Base-by-base conservation (phyloP, 2,113 vertebrate genomes). In the Sakesphorus luctuosus region DNA sequence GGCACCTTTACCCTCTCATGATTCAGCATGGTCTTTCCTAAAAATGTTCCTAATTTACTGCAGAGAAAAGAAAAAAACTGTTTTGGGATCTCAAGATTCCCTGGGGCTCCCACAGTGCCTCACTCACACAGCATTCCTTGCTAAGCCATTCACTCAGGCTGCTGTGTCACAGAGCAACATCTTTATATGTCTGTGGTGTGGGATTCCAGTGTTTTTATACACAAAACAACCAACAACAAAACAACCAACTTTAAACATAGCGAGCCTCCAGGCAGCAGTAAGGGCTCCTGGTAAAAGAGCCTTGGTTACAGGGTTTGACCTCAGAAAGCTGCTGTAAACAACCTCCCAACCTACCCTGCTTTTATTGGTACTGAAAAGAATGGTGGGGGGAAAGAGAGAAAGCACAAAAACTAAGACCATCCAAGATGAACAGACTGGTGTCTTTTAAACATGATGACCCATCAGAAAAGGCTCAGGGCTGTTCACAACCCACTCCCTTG, bases 371-470 rank as follows among this genome's bases (percentile, higher is more conserved):
- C 18, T 33, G 43, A 28, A 75, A 59, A n/a, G 11, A 31, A 10
- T 9, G 0, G 5, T 5, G 11, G 5, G 18, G 2, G 2, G 14
- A 2, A 1, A 7, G 0, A 3, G 7, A 10, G 44, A 3, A 18
- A 3, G 19, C 21, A 72, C 18, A 87, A 81, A 9, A 71, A 29
- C 25, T 49, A 76, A 89, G 49, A n/a, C 26, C 29, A 59, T 11
- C 40, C 61, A 65, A 85, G 15, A 85, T 17, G 8, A 87, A 77
- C 33, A 89, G 56, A 91, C 18, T 53, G 16, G 13, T 52, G 14
- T 47, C n/a, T 78, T 89, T 76, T 43, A 78, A 88, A 59, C n/a
- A 26, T 1, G 7, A 75, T 50, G 44, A 59, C 7, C 29, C 71
- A 76, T 18, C 50, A 76, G 53, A 87, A 88, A 43, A 93, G 28